A percentile compares a stretch with the other conserved stretches of the same genome.
These are phyloP conservation scores for Elmis aenea DNA, from an alignment of 2,888 invertebrate genomes.

Conservation along the genomic window DNA sequence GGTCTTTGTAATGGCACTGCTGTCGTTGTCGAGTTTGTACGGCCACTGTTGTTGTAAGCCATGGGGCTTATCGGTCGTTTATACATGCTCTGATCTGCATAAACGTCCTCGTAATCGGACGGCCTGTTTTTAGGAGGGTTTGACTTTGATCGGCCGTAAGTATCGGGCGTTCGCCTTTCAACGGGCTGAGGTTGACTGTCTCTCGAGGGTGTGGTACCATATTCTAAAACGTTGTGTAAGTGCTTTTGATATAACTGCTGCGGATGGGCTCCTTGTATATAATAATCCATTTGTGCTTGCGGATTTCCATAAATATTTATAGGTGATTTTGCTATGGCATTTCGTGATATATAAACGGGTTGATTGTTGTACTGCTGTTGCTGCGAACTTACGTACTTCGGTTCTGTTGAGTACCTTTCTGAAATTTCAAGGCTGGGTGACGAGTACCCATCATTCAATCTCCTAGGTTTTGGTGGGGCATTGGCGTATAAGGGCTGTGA, in stretches of 20 bases:
- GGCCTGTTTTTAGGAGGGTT: constrained; percentile 39
- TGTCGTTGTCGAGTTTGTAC: constrained; percentile 32
- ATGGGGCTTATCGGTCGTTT: constrained; percentile 59
- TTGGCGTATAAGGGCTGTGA: constrained; percentile 79
- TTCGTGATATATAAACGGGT: constrained; percentile 25
- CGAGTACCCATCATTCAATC: constrained; percentile 71
- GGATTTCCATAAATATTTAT: constrained; percentile 30
- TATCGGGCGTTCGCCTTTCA: constrained; percentile 77
- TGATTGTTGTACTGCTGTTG: constrained; percentile 31
- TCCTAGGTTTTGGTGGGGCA: constrained; percentile 82
- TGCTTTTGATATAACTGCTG: constrained; percentile 34
- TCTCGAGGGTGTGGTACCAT: constrained; percentile 20
- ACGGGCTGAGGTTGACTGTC: constrained; percentile 35
- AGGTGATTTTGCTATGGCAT: constrained; percentile 39
- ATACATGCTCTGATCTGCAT: constrained; percentile 52
- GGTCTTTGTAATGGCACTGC: constrained; percentile 36
- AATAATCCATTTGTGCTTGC: constrained; percentile 21
- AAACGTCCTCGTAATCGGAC: constrained; percentile 77
- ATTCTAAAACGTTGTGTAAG: constrained; percentile 26
- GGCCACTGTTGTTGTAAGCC: constrained; percentile 42
- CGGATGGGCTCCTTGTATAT: constrained; percentile 22
- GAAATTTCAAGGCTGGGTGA: constrained; percentile 64
- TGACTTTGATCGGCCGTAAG: constrained; percentile 65
- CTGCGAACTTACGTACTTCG: constrained; percentile 49
- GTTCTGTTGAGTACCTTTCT: constrained; percentile 50